Evolutionary conservation across 2,888 invertebrate species (phyloP), one percentile per base, ranked within the genome.

Genomic region (Philereme transversata): DNA sequence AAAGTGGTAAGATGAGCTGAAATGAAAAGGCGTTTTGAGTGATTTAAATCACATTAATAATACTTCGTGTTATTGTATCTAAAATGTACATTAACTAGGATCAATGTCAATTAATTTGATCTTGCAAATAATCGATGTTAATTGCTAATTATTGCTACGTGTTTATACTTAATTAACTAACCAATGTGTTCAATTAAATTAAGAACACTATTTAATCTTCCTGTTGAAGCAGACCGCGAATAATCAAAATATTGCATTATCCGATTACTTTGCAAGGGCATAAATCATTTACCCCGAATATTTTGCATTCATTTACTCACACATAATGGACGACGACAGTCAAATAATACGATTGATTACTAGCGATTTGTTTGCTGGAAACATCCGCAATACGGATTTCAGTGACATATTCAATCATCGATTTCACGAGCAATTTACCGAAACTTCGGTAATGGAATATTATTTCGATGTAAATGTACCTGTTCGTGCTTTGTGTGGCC

Each of bases 311-410:
- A 79, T 77, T 73, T 73, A 73, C 72, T 59, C 53, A 38, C 51
- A 53, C 64, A 53, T 65, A 63, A 57, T 64, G 73, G 71, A 70
- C 71, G 66, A 67, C 72, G 72, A 72, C 77, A 78, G 73, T 72
- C 73, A 79, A 82, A 84, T 81, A 81, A 84, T 82, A 78, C 77
- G 76, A 84, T 83, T 85, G 82, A 86, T 85, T 81, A 82, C 81
- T 67, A 72, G 75, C 76, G 75, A 83, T 86, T 82, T 84, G 82
- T 84, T 82, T 79, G 75, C 62, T 62, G 67, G 74, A 70, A 79
- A 81, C 81, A 82, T 83, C 79, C 81, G 77, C 80, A 80, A 63
- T 76, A 78, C 76, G 74, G 73, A 61, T 74, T 79, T 73, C 72
- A 72, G 73, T 78, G 80, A 83, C 79, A 78, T 80, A 81, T 82